A percentile compares a stretch with the other conserved stretches of the same genome.
Evolutionary conservation across 1,140 invertebrate genomes (phyloP).

Genomic region (Homalodisca vitripennis): DNA sequence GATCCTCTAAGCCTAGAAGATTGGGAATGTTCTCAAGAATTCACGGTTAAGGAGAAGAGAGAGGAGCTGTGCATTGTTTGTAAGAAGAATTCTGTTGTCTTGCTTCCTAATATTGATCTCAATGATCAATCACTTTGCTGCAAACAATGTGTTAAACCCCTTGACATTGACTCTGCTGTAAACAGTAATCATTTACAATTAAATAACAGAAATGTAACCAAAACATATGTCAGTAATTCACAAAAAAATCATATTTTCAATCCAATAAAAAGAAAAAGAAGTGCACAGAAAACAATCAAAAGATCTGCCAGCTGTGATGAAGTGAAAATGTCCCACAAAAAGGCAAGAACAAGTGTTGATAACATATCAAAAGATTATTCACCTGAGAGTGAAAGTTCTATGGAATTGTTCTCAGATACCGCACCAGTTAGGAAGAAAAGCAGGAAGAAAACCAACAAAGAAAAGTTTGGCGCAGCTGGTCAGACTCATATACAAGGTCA

Average conservation of each 20-base stretch:
- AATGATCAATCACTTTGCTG: conserved; percentile 28
- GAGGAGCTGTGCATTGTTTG: conserved; percentile 25
- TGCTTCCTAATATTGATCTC: conserved; percentile 11
- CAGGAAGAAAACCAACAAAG: not conserved
- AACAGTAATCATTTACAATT: too few relatives aligned
- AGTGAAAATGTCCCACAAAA: not conserved
- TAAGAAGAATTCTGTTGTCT: conserved; percentile 22
- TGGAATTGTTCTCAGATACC: too few relatives aligned
- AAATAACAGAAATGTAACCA: too few relatives aligned
- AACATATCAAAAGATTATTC: not conserved
- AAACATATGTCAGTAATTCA: too few relatives aligned
- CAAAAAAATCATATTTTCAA: too few relatives aligned
- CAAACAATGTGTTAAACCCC: conserved; percentile 19
- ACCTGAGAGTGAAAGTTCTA: too few relatives aligned
- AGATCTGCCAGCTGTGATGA: not conserved
- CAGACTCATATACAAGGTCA: conserved; percentile 5
- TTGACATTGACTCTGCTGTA: not conserved
- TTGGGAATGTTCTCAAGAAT: conserved; percentile 12
- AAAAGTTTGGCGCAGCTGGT: not conserved
- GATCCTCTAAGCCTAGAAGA: conserved; percentile 31
- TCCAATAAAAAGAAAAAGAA: too few relatives aligned
- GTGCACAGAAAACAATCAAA: not conserved
- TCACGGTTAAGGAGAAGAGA: conserved; percentile 5
- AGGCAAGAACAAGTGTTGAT: not conserved
- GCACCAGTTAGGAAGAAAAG: too few relatives aligned